phyloP scores from a whole-genome alignment of 2,888 invertebrate genomes.

The Clanis bilineata region DNA sequence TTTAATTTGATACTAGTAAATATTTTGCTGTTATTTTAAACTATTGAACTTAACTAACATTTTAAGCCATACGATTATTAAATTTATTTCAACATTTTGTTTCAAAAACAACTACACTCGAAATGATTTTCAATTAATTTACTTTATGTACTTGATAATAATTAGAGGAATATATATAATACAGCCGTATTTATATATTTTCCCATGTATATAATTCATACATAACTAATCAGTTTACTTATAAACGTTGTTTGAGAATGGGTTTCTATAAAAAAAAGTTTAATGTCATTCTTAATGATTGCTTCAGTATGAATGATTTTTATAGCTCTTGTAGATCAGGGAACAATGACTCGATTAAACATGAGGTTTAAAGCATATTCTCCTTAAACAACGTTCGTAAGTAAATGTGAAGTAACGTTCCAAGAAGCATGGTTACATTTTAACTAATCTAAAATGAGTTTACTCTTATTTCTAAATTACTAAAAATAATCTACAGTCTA shows the following conservation, averaged over 20 bases:
- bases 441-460: slow-evolving; percentile 8
- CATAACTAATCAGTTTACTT: neutral
- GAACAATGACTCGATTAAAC: neutral
- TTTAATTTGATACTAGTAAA: slow-evolving; percentile 17
- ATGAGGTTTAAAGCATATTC: neutral
- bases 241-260: neutral
- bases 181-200: slow-evolving; percentile 4
- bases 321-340: neutral
- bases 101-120: slow-evolving; percentile 8
- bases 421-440: slow-evolving; percentile 2
- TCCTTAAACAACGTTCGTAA: neutral
- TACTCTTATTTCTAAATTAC: slow-evolving; percentile 9
- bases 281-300: neutral
- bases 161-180: neutral
- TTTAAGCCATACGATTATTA: slow-evolving; percentile 11
- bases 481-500: slow-evolving; percentile 12
- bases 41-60: slow-evolving; percentile 1
- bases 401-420: neutral
- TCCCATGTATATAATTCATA: neutral
- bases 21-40: slow-evolving; percentile 12
- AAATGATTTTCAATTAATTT: neutral
- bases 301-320: neutral
- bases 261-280: neutral
- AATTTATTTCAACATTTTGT: neutral
- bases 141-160: slow-evolving; percentile 2